phyloP scores from a whole-genome alignment of 2,888 invertebrate species.

The Candidula unifasciata region DNA sequence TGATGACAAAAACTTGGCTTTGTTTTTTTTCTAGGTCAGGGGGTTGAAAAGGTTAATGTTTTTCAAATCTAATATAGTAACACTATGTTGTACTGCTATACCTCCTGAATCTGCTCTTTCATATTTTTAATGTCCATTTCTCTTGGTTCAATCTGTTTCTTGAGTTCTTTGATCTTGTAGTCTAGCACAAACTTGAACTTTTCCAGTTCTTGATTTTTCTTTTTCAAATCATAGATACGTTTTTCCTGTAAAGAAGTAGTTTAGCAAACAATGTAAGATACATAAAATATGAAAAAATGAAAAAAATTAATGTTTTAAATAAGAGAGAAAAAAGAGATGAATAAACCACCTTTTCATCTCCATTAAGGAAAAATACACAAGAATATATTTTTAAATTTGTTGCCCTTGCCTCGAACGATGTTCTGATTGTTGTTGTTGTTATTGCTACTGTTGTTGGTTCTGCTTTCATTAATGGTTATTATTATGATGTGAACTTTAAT shows the following conservation, averaged over 20 bases:
- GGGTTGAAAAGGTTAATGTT: too few species aligned
- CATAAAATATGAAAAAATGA: not conserved
- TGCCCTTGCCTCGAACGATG: too few species aligned
- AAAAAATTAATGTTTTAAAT: not conserved
- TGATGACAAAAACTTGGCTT: too few species aligned
- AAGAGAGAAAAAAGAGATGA: not conserved
- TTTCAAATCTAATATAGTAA: too few species aligned
- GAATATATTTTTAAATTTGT: too few species aligned
- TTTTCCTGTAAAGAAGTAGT: slow-evolving; percentile 81
- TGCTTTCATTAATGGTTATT: too few species aligned
- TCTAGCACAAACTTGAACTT: slow-evolving; percentile 94
- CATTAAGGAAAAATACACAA: too few species aligned
- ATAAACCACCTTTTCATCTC: too few species aligned
- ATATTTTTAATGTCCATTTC: slow-evolving; percentile 90
- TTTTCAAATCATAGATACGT: slow-evolving; percentile 88
- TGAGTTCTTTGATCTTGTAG: slow-evolving; percentile 91
- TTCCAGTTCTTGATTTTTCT: slow-evolving; percentile 89
- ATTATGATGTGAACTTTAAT: too few species aligned
- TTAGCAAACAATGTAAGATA: slow-evolving; percentile 27
- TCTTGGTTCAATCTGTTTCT: slow-evolving; percentile 90
- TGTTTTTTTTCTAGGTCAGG: too few species aligned
- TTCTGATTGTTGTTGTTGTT: too few species aligned
- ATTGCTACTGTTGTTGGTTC: too few species aligned
- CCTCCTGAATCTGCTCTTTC: slow-evolving; percentile 85
- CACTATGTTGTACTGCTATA: slow-evolving; percentile 52